Percentiles rank a stretch among this genome's conserved stretches.
phyloP scores from a whole-genome alignment of 2,797 vertebrate species.

The Oryzias dopingdopingensis region DNA sequence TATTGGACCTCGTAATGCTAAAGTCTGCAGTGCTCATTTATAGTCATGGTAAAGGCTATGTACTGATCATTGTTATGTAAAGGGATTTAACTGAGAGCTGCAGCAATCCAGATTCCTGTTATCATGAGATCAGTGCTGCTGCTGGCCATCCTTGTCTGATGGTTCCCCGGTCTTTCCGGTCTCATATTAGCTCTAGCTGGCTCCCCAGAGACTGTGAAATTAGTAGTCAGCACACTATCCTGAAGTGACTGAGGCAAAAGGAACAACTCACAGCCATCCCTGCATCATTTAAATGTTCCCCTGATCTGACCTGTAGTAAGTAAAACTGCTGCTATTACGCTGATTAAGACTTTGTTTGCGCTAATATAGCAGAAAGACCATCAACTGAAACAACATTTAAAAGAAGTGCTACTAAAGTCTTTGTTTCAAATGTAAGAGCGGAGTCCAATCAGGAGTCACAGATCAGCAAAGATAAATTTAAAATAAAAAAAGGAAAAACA shows the following conservation, averaged over 20 bases:
- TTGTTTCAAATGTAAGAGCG: background rate
- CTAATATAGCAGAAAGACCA: conserved; percentile 20
- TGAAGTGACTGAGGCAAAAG: conserved; percentile 29
- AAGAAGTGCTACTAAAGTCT: conserved; percentile 3
- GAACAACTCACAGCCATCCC: conserved; percentile 37
- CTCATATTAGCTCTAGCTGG: conserved; percentile 40
- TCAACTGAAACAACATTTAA: conserved; percentile 5
- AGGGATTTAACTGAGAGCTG: conserved; percentile 57
- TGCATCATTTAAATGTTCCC: conserved; percentile 45
- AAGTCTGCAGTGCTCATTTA: conserved; percentile 21
- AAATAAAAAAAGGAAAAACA: too few species aligned
- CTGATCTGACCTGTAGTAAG: conserved; percentile 40
- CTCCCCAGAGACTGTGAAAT: conserved; percentile 32
- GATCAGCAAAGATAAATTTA: too few species aligned
- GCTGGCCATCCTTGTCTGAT: conserved; percentile 34
- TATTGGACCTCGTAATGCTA: conserved; percentile 6
- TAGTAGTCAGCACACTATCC: conserved; percentile 38
- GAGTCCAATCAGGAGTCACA: too few species aligned
- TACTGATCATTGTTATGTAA: conserved; percentile 58
- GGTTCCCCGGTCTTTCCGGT: conserved; percentile 27
- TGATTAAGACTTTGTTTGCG: conserved; percentile 19
- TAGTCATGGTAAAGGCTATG: conserved; percentile 26
- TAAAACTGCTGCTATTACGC: conserved; percentile 19
- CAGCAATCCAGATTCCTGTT: conserved; percentile 67
- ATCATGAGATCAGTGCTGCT: conserved; percentile 52